These are phyloP conservation scores for Caenorhabditis latens DNA, from an alignment of 1,140 invertebrate species.

Conservation along the genomic window DNA sequence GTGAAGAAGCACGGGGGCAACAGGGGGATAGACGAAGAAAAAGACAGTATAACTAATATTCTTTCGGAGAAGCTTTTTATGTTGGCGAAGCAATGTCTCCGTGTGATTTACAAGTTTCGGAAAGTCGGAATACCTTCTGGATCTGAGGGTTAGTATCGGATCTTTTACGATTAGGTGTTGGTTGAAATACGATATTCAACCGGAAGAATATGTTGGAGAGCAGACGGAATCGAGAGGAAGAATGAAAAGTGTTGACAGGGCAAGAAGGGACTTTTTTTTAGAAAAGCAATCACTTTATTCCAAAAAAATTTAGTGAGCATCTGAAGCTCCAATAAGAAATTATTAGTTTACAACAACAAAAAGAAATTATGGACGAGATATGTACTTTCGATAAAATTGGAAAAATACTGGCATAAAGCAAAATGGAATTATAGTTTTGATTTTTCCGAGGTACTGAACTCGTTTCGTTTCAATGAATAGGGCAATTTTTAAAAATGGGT, in stretches of 20 bases:
- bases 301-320: too few relatives aligned
- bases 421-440: neutral
- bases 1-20: neutral
- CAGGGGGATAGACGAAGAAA: neutral
- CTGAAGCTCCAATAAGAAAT: neutral
- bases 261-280: too few relatives aligned
- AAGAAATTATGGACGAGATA: neutral
- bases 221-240: neutral
- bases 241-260: neutral
- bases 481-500: neutral
- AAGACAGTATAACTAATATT: constrained; percentile 31
- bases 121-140: neutral
- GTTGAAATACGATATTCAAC: neutral
- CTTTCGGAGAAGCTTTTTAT: constrained; percentile 17
- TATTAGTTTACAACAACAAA: neutral
- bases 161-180: constrained; percentile 1
- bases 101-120: constrained; percentile 19
- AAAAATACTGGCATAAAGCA: neutral
- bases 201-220: neutral
- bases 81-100: neutral
- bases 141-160: too few relatives aligned
- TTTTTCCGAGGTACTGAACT: neutral
- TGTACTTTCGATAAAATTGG: neutral
- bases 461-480: neutral
- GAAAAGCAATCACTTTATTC: too few relatives aligned